Evolutionary conservation across 2,888 invertebrate species (phyloP).

Genomic region (Amblyjoppa proteus): DNA sequence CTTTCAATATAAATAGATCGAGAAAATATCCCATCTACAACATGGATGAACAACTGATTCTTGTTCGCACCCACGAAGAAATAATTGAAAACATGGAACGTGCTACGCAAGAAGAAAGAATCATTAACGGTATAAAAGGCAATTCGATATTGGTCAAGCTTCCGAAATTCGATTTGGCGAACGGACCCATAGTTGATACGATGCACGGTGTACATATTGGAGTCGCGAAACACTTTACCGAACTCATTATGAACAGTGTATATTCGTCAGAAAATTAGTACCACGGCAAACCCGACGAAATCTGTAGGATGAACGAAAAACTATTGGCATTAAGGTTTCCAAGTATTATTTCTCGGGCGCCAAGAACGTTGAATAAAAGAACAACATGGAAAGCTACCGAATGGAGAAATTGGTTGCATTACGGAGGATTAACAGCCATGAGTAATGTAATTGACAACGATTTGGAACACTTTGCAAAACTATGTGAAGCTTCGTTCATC

Average conservation of each 20-base stretch:
- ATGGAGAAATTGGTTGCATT: slow-evolving; percentile 49
- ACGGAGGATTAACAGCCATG: not conserved
- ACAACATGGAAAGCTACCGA: slow-evolving; percentile 16
- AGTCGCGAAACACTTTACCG: slow-evolving; percentile 22
- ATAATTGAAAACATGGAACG: slow-evolving; percentile 18
- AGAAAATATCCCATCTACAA: not conserved
- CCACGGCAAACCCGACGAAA: slow-evolving; percentile 6
- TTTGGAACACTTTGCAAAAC: slow-evolving; percentile 20
- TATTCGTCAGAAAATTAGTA: not conserved
- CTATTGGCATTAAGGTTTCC: slow-evolving; percentile 27
- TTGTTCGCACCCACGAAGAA: not conserved
- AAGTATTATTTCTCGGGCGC: not conserved
- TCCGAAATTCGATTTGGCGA: not conserved
- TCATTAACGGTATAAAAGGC: slow-evolving; percentile 4
- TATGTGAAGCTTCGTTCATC: slow-evolving; percentile 14
- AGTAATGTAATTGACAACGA: not conserved
- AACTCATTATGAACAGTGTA: not conserved
- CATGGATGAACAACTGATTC: not conserved
- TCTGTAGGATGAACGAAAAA: not conserved
- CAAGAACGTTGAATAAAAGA: slow-evolving; percentile 13
- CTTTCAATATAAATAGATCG: not conserved
- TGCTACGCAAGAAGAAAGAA: not conserved
- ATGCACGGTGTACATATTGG: slow-evolving; percentile 12
- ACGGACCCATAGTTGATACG: not conserved
- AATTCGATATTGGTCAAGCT: not conserved